Evolutionary conservation across 2,113 vertebrate species (phyloP), one percentile per base, ranked within the genome.

Genomic region (Lophura nycthemera): DNA sequence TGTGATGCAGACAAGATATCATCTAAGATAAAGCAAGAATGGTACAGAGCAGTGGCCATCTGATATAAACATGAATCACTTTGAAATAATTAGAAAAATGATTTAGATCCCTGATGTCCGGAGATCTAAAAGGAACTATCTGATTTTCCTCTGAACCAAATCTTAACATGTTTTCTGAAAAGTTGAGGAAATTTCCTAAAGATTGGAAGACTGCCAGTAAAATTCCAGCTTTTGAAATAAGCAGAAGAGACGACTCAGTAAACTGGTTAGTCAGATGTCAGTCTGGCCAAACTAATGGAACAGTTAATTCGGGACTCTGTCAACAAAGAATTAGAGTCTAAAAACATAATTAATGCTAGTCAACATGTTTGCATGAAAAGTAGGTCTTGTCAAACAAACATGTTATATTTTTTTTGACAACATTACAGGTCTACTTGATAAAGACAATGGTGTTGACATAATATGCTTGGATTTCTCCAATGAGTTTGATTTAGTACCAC

Each of bases 291-390:
- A 71, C 29, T 65, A 52, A 16, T 69, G 32, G 34, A 88, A 61
- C 29, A 72, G 69, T 84, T 86, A 72, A 72, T 82, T 88, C 29
- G 57, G 20, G 61, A 78, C 38, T 78, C 47, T 81, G 47, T 72
- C 69, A 93, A 88, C 89, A 95, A 84, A 57, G 42, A 75, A 69
- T 71, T 81, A 84, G 61, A 81, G 36, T 21, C 5, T 93, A 72
- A 81, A 94, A 93, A 57, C 64, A 52, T 34, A 92, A 83, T 22
- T 86, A 76, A 56, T 47, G 15, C 7, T 90, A 47, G 52, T 83
- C 61, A 86, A 78, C 32, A 69, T 48, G 22, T 48, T 78, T 84
- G 29, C 13, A 75, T 34, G 47, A 57, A 72, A 83, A 86, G 22
- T 10, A 60, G 17, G 9, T 47, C 34, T 38, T 66, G 69, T 80